phyloP scores from a whole-genome alignment of 1,140 invertebrate genomes.

The Papilio machaon region DNA sequence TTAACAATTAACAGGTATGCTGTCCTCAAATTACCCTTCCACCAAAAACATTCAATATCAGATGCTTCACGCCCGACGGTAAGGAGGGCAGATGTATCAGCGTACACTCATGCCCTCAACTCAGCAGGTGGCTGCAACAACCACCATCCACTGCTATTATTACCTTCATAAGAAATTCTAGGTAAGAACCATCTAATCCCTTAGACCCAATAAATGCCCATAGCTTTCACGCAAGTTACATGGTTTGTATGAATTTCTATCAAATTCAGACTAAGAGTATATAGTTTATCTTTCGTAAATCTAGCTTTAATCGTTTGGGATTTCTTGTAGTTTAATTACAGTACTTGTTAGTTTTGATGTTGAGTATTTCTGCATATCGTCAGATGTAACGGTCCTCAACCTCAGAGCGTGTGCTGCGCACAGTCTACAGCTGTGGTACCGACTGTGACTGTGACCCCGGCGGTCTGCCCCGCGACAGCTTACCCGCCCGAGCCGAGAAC shows the following conservation, averaged over 20 bases:
- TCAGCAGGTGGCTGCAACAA: slow-evolving; percentile 43
- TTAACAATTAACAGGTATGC: slow-evolving; percentile 54
- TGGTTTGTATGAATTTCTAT: too few relatives aligned
- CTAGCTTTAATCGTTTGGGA: too few relatives aligned
- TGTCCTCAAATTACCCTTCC: slow-evolving; percentile 43
- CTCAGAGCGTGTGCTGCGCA: slow-evolving; percentile 57
- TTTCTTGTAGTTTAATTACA: too few relatives aligned
- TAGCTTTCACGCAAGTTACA: background rate
- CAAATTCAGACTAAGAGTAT: background rate
- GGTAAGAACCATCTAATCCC: slow-evolving; percentile 43
- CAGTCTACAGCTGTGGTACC: background rate
- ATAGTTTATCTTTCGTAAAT: too few relatives aligned
- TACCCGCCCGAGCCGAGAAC: slow-evolving; percentile 29
- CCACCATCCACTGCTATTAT: slow-evolving; percentile 40
- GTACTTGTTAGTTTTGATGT: background rate
- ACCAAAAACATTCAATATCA: background rate
- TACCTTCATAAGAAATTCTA: slow-evolving; percentile 51
- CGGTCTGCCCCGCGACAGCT: background rate
- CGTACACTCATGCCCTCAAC: slow-evolving; percentile 47
- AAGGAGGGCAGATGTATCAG: slow-evolving; percentile 48
- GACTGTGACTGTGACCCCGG: background rate
- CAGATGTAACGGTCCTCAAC: slow-evolving; percentile 50
- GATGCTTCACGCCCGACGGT: slow-evolving; percentile 53
- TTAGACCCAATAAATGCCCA: background rate
- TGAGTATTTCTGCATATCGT: background rate